Percentiles rank a stretch among this genome's conserved stretches.
Evolutionary conservation across 2,888 invertebrate species (phyloP).

Genomic region (Phania funesta): DNA sequence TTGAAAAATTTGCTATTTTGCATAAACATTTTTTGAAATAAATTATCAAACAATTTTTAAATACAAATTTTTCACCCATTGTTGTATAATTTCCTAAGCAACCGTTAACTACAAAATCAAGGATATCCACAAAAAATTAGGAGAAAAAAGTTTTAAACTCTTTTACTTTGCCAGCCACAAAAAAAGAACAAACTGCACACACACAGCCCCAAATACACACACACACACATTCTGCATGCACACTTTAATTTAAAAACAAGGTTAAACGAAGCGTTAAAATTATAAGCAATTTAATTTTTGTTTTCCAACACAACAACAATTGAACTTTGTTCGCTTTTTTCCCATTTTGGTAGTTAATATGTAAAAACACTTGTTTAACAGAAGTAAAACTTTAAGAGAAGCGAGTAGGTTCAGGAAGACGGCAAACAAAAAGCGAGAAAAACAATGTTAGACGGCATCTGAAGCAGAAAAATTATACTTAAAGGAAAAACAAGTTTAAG

Average conservation of each 20-base stretch:
- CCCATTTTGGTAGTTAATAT: constrained; percentile 7
- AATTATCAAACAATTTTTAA: background rate
- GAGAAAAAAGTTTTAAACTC: constrained; percentile 32
- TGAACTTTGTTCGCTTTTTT: constrained; percentile 32
- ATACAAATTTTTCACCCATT: constrained; percentile 17
- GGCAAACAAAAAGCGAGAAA: constrained; percentile 43
- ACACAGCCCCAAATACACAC: background rate
- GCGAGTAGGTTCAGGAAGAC: background rate
- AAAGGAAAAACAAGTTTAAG: background rate
- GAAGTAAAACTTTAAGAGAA: constrained; percentile 39
- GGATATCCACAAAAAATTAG: no score
- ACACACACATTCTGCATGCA: background rate
- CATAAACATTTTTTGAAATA: no score
- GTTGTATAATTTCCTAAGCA: constrained; percentile 59
- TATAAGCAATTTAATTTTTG: constrained; percentile 80
- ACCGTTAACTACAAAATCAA: constrained; percentile 53
- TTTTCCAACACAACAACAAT: constrained; percentile 69
- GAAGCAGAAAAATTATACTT: constrained; percentile 23
- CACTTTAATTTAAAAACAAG: constrained; percentile 72
- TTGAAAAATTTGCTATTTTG: no score
- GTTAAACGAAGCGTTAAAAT: constrained; percentile 81
- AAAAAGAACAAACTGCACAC: background rate
- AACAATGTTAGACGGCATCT: constrained; percentile 50
- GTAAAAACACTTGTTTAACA: constrained; percentile 35
- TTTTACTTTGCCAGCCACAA: constrained; percentile 37